Evolutionary conservation across 2,888 invertebrate genomes (phyloP).

Genomic region (Melieria picta): DNA sequence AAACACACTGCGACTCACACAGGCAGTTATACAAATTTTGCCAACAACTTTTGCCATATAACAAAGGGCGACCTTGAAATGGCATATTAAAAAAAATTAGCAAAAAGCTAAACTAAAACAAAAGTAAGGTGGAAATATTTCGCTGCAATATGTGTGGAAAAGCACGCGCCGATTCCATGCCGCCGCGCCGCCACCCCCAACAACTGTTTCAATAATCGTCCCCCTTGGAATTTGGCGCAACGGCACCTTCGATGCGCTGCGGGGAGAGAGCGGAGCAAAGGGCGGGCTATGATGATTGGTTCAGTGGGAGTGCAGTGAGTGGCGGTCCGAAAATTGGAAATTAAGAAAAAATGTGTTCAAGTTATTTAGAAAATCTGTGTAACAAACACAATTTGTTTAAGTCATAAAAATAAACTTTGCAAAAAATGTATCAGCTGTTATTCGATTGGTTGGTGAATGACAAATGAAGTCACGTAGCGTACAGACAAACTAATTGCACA

Average conservation of each 20-base stretch:
- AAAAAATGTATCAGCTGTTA: no score
- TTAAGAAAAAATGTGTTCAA: no score
- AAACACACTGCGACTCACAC: no score
- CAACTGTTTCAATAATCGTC: slow-evolving; percentile 13
- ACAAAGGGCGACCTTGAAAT: slow-evolving; percentile 27
- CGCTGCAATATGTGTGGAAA: neutral
- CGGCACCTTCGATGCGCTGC: neutral
- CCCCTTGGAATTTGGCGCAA: neutral
- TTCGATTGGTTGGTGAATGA: no score
- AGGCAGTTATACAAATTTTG: no score
- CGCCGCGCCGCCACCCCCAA: neutral
- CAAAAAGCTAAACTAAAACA: neutral
- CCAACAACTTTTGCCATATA: neutral
- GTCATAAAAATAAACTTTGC: neutral
- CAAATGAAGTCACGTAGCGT: no score
- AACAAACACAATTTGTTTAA: neutral
- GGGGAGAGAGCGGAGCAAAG: neutral
- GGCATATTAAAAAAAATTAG: slow-evolving; percentile 19
- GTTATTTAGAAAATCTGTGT: no score
- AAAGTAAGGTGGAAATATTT: neutral
- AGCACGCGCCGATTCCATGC: slow-evolving; percentile 10
- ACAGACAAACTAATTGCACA: no score
- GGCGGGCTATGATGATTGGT: neutral
- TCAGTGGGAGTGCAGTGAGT: neutral
- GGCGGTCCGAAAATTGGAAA: no score